A percentile compares a stretch with the other conserved stretches of the same genome.
phyloP scores from a whole-genome alignment of 2,888 invertebrate genomes.

The Phaedon cochleariae region DNA sequence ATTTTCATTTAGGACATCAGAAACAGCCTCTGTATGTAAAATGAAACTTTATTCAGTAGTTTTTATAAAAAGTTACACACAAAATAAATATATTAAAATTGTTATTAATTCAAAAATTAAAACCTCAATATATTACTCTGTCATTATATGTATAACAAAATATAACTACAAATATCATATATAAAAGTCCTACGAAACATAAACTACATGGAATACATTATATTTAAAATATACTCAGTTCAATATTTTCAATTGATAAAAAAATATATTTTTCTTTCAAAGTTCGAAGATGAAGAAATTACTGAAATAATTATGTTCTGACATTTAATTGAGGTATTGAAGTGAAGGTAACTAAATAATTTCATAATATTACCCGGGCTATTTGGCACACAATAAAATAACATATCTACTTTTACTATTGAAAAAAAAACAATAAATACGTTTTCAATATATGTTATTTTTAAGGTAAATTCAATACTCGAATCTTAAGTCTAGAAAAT shows the following conservation, averaged over 20 bases:
- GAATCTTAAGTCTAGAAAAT: background rate
- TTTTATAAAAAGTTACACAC: background rate
- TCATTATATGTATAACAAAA: background rate
- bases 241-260: too few relatives aligned
- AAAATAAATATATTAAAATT: background rate
- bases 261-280: too few relatives aligned
- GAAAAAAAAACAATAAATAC: too few relatives aligned
- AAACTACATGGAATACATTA: background rate
- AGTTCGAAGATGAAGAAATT: background rate
- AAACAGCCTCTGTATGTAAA: too few relatives aligned
- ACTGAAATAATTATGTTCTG: background rate
- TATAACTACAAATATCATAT: background rate
- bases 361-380: background rate
- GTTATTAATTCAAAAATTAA: background rate
- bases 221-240: background rate
- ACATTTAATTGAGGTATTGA: background rate
- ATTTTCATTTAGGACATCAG: too few relatives aligned
- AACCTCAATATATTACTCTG: conserved; percentile 21
- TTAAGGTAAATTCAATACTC: background rate
- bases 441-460: too few relatives aligned
- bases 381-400: background rate
- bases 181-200: background rate
- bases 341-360: background rate
- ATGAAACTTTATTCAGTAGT: too few relatives aligned
- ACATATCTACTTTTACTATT: too few relatives aligned